Evolutionary conservation across 2,888 invertebrate species (phyloP).

Genomic region (Pantelozetes paolii): DNA sequence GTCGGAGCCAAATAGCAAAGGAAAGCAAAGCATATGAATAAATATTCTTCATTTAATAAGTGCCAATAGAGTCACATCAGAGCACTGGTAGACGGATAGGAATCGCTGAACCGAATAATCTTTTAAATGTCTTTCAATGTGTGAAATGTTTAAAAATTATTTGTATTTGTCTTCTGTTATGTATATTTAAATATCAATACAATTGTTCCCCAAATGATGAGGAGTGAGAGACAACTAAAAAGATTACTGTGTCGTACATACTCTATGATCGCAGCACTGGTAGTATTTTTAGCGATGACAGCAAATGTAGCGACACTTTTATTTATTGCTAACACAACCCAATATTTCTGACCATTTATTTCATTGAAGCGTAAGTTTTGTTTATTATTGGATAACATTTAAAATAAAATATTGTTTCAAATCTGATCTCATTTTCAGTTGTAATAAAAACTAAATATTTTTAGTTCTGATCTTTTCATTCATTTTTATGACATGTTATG

Average conservation of each 20-base stretch:
- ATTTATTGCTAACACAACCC: not conserved
- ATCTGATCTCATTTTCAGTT: not conserved
- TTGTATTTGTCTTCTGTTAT: not conserved
- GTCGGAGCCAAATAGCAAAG: not conserved
- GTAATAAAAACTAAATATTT: not conserved
- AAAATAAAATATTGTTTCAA: not conserved
- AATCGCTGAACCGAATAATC: not conserved
- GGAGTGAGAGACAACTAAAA: not conserved
- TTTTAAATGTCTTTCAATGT: not conserved
- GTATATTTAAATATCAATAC: not conserved
- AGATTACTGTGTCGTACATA: not conserved
- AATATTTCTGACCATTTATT: not conserved
- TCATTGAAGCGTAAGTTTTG: not conserved
- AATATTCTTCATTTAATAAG: not conserved
- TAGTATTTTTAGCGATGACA: not conserved
- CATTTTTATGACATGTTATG: not conserved
- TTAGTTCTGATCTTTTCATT: not conserved
- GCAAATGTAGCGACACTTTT: not conserved
- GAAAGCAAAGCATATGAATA: not conserved
- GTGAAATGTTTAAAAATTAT: not conserved
- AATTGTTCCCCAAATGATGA: not conserved
- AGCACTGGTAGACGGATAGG: not conserved
- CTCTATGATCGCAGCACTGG: not conserved
- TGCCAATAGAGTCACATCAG: not conserved
- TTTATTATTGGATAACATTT: not conserved